Base-by-base conservation (phyloP, 1,140 invertebrate species). In the Littorina saxatilis region DNA sequence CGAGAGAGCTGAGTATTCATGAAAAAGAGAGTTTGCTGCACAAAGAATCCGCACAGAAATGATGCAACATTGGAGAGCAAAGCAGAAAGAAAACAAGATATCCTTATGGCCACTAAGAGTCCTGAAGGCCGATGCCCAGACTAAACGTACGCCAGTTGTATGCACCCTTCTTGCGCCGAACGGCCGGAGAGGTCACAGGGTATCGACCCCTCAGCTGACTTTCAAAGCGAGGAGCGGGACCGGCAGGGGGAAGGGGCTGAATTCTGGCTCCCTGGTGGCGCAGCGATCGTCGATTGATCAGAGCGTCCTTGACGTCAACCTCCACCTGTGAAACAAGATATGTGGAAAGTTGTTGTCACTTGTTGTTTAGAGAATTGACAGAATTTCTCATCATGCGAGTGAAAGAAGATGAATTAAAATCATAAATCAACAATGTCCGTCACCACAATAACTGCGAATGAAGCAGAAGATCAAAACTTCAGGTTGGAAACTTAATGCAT, bases 261-360 rank as follows among this genome's bases (percentile, higher is more conserved):
- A 91, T 83, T 43, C 88, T 52, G 7, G 86, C 81, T 5, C 88
- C 87, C 17, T 79, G 80, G 81, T 89, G 87, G 58, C 87, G 87
- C 52, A 91, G 82, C 4, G 87, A 74, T 29, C 83, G 86, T 61
- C 90, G 83, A 40, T 90, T 87, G 17, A 81, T 37, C 32, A 89
- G 80, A 2, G 84, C 85, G 61, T 83, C 74, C 66, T 90, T 89
- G 17, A 91, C 84, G 43, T 90, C 86, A 13, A 76, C 66, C 55
- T 90, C 87, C 13, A 90, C 86, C 90, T 91, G 74, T n/a, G 63
- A 61, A 37, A 23, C 35, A 50, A 82, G 83, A n/a, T n/a, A n/a
- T n/a, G n/a, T n/a, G n/a, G n/a, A n/a, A n/a, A n/a, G n/a, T n/a
- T n/a, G n/a, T n/a, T n/a, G n/a, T n/a, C n/a, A n/a, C n/a, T n/a